Evolutionary conservation across 2,113 vertebrate species (phyloP), one percentile per base, ranked within the genome.

Genomic region (Stomatorhinus ivindoensis): DNA sequence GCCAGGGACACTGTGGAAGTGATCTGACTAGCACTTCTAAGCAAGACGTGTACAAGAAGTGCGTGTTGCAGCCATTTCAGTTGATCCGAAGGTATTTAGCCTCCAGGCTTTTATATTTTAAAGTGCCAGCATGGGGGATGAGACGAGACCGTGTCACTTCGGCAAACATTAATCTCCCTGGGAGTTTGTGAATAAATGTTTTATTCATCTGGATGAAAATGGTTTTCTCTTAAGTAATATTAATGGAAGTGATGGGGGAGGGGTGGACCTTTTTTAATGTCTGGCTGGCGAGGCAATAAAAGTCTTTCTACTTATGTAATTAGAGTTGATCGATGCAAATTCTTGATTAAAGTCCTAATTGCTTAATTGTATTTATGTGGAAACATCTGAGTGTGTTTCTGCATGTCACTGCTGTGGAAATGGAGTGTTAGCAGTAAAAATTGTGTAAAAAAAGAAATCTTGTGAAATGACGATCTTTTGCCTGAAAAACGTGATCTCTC

Each of bases 121-220:
- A 42, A 80, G 31, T 80, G 35, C 73, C 73, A 80, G 73, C 73
- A 80, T 80, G 73, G 42, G 73, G 73, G 73, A 42, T 13, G 69
- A 80, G 73, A 80, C 35, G 10, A 80, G 73, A 42, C 35, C 5
- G 73, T 80, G 73, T 80, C 73, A 80, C 73, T 80, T 80, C 35
- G 17, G 73, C 73, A 80, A 80, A 80, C 73, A 80, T 42, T 35
- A 80, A 80, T 80, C 35, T 80, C 73, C 31, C 73, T 80, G 73
- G 73, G 73, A 80, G 31, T 76, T 76, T 76, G 31, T 42, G 73
- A 80, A 80, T 42, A 80, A 80, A 80, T 80, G 73, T 80, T 80
- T 80, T 80, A 80, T 80, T 80, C 73, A 80, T 80, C 73, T 80
- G 31, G 73, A 80, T 80, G 73, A 80, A 80, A 80, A 80, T 80